phyloP scores from a whole-genome alignment of 2,888 invertebrate genomes.

The Pollenia angustigena region DNA sequence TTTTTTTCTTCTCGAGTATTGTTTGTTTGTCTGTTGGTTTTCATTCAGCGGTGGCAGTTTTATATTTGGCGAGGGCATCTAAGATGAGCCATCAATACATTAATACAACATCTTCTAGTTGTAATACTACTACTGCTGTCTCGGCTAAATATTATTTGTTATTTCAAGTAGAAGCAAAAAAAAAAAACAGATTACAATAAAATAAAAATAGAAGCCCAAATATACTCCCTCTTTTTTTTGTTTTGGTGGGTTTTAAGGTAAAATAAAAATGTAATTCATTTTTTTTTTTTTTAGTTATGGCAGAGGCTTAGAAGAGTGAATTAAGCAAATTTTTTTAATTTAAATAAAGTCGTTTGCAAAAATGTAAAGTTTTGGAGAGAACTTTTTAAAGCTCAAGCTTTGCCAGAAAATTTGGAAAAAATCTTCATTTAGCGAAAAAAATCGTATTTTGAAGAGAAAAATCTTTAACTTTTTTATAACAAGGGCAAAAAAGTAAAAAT shows the following conservation, averaged over 20 bases:
- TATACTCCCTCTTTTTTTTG: constrained; percentile 40
- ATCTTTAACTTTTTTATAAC: too few species aligned
- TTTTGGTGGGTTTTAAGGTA: neutral
- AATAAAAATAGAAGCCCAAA: constrained; percentile 44
- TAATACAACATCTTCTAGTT: constrained; percentile 52
- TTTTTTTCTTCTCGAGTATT: constrained; percentile 6
- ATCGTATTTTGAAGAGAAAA: too few species aligned
- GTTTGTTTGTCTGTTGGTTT: constrained; percentile 12
- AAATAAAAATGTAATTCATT: constrained; percentile 34
- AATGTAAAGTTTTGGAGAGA: too few species aligned
- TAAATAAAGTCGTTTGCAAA: too few species aligned
- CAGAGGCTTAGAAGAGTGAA: constrained; percentile 6
- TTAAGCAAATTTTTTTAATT: too few species aligned
- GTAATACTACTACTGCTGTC: constrained; percentile 23
- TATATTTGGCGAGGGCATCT: constrained; percentile 65
- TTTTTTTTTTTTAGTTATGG: neutral
- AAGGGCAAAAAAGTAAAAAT: too few species aligned
- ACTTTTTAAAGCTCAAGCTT: too few species aligned
- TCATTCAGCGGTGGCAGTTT: constrained; percentile 66
- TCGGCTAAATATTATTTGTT: constrained; percentile 50
- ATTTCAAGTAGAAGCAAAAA: constrained; percentile 32
- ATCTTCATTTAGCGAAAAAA: too few species aligned
- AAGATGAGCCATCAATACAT: constrained; percentile 64
- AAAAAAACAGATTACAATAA: constrained; percentile 20
- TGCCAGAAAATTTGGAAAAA: too few species aligned